Evolutionary conservation across 1,140 invertebrate genomes (phyloP).

Genomic region (Diorhabda elongata): DNA sequence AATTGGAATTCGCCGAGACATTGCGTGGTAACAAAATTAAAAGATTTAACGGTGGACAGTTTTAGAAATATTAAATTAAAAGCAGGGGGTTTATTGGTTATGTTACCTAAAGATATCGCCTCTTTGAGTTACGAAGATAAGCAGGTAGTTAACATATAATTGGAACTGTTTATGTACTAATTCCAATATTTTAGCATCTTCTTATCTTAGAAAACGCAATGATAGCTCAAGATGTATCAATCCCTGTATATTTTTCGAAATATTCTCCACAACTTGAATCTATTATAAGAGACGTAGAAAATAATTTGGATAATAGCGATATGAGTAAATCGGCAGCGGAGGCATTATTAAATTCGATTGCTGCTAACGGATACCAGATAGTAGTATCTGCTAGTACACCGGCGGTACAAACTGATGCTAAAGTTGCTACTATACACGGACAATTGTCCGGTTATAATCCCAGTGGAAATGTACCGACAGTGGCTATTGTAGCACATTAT

Average conservation of each 20-base stretch:
- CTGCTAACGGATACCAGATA: conserved; percentile 90
- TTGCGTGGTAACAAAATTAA: conserved; percentile 76
- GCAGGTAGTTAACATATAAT: conserved; percentile 54
- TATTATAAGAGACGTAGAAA: conserved; percentile 71
- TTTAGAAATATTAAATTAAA: conserved; percentile 74
- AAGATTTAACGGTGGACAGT: conserved; percentile 71
- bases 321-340: conserved; percentile 64
- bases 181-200: conserved; percentile 58
- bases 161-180: conserved; percentile 8
- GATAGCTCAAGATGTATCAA: conserved; percentile 70
- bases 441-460: conserved; percentile 76
- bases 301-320: conserved; percentile 47
- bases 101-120: conserved; percentile 74
- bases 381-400: conserved; percentile 68
- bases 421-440: conserved; percentile 80
- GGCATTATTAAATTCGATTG: conserved; percentile 77
- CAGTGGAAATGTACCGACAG: conserved; percentile 76
- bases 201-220: conserved; percentile 78
- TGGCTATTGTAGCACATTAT: conserved; percentile 89
- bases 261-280: conserved; percentile 69
- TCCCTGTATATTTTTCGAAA: conserved; percentile 86
- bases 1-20: conserved; percentile 83
- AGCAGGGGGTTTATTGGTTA: conserved; percentile 78
- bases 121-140: conserved; percentile 62
- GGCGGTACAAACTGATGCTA: conserved; percentile 69